A percentile compares a stretch with the other conserved stretches of the same genome.
Evolutionary conservation across 2,797 vertebrate species (phyloP).

Genomic region (Mormyrus hasselquistii): DNA sequence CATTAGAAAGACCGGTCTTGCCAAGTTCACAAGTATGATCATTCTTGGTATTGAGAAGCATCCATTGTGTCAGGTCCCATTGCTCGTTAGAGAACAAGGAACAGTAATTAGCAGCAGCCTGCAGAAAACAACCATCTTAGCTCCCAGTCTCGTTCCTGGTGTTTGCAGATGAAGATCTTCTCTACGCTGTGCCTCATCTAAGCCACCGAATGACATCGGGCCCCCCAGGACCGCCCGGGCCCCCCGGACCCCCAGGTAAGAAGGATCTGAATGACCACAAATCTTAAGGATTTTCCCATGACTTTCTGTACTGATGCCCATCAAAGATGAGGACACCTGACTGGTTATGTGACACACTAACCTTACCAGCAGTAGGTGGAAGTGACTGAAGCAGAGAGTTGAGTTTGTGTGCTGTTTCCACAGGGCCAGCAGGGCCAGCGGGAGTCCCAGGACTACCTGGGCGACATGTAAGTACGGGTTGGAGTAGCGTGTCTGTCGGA

Average conservation of each 20-base stretch:
- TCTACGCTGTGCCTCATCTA: constrained; percentile 3
- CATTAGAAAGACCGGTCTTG: not conserved
- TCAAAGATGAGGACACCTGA: not conserved
- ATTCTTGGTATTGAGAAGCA: not conserved
- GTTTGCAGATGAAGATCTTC: constrained; percentile 30
- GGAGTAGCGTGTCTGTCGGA: not conserved
- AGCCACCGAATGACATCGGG: constrained; percentile 18
- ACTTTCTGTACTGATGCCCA: not conserved
- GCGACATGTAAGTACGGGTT: constrained; percentile 30
- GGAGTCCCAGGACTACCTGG: constrained; percentile 55
- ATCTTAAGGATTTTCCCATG: not conserved
- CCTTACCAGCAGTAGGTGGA: not conserved
- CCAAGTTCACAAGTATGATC: not conserved
- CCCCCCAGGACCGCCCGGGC: constrained; percentile 32
- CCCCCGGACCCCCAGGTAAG: constrained; percentile 41
- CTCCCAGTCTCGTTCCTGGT: not conserved
- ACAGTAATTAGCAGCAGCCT: not conserved
- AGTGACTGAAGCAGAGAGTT: not conserved
- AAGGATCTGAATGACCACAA: not conserved
- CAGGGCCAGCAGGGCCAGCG: constrained; percentile 61
- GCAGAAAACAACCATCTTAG: not conserved
- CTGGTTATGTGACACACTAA: not conserved
- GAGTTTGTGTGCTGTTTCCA: not conserved
- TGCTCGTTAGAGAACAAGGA: not conserved
- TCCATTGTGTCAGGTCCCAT: not conserved